Evolutionary conservation across 2,797 vertebrate species (phyloP), one percentile per base, ranked within the genome.

Genomic region (Denticeps clupeoides): DNA sequence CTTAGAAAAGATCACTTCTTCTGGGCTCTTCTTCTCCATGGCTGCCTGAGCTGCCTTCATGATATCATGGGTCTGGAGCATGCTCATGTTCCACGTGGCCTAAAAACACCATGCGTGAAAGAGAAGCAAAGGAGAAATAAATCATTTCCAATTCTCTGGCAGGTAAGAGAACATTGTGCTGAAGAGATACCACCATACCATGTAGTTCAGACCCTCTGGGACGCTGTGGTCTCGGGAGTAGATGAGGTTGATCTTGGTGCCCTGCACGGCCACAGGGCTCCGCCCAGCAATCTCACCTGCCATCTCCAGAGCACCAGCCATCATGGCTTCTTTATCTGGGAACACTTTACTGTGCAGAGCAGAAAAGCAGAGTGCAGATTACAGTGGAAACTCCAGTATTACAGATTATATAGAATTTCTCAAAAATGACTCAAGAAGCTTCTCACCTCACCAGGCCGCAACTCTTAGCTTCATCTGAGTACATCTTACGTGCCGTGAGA

Each of bases 1-100:
- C 57, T 94, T 91, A 53, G 89, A 85, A 70, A 83, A 95, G 0
- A 33, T 4, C 0, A 82, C 1, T 0, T 55, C 64, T 60, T 84
- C 87, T 1, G 67, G 64, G 1, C 64, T 74, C 60, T 89, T 90
- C 77, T 86, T 92, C 72, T 92, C 86, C 72, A 89, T 56, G 1
- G 58, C n/a, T 0, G 89, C 88, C 69, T 87, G 85, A 5, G 81
- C 84, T 0, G 86, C 89, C 38, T 88, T 89, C 35, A 86, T 32
- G 29, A 95, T 1, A 32, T 95, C 91, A 1, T 89, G 51, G 0
- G 83, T 85, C 69, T 94, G 91, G 25, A 95, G 74, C 91, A 94
- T 95, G 67, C 82, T 80, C 91, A 93, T 95, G 78, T 94, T 94
- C 91, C 91, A 95, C 1, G 73, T 49, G 0, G 82, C 80, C 90